Conservation (phyloP, 92 coral and sea anemone genomes). For the Siderastrea radians region DNA sequence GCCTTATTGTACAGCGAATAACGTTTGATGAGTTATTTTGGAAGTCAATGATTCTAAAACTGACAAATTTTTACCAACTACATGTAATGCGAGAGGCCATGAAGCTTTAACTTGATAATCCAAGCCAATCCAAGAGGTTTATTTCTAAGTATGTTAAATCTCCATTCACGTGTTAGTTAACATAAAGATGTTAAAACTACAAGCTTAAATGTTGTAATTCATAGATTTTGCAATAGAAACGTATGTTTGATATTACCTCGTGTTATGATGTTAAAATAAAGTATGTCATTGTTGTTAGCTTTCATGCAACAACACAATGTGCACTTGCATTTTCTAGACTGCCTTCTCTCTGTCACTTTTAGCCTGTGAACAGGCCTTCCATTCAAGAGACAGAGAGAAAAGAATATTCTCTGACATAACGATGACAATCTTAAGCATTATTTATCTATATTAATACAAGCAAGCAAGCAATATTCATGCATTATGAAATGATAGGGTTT, state of each 20-base stretch:
- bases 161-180: too few species aligned
- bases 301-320: too few species aligned
- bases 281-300: too few species aligned
- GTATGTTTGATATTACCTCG: neutral
- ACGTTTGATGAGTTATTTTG: constrained; percentile 63
- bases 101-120: constrained; percentile 23
- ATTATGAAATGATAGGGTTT: constrained; percentile 65
- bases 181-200: too few species aligned
- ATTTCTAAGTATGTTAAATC: too few species aligned
- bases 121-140: too few species aligned
- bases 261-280: neutral
- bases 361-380: too few species aligned
- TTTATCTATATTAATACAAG: neutral
- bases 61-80: constrained; percentile 65
- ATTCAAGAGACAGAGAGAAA: too few species aligned
- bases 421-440: too few species aligned
- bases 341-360: too few species aligned
- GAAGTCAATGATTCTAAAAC: constrained; percentile 46
- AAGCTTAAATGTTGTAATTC: neutral
- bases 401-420: too few species aligned
- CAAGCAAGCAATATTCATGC: neutral
- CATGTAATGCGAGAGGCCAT: constrained; percentile 63
- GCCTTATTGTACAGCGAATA: constrained; percentile 60
- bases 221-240: neutral
- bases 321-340: too few species aligned